Base-by-base conservation (phyloP, 1,140 invertebrate species). In the Ceratoteleas bidentatus region DNA sequence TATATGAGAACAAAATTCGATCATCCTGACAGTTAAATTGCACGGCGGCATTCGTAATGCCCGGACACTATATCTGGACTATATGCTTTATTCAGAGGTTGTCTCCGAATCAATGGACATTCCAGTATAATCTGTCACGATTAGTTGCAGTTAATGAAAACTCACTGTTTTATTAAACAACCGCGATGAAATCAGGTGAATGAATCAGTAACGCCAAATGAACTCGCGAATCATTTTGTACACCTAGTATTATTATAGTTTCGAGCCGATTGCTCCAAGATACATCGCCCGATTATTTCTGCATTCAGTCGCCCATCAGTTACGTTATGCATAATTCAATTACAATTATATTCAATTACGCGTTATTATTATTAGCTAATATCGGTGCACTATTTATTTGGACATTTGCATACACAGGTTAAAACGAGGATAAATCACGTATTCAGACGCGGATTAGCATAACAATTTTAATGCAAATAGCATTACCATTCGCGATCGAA, bases 91-190 rank as follows among this genome's bases (percentile, higher is more conserved):
- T 84, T 81, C 82, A 81, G 38, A 62, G 69, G 47, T 77, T 76
- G 73, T 80, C 77, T 68, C 73, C 62, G 69, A 74, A 77, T 84
- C 76, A 80, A 80, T 80, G 76, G 76, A 77, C 76, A 77, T 80
- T 84, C 76, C 73, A 58, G 76, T 73, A 80, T 84, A 80, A 84
- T 84, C 81, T 80, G 81, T 80, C 81, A 84, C 76, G 81, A 84
- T 84, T 84, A 79, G 72, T 79, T 79, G 81, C 75, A 60, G 60
- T 78, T 84, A 75, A 80, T 84, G 78, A 84, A 80, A 77, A 77
- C 70, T 77, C 68, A 73, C 76, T 79, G 69, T 78, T 84, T 84
- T 81, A 80, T 81, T 68, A 70, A 81, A 61, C 69, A 78, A 45
- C 49, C 13, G 65, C 53, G 60, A 73, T 81, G 52, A 68, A 80